A percentile compares a stretch with the other conserved stretches of the same genome.
These are phyloP conservation scores for Takifugu flavidus DNA, from an alignment of 2,113 vertebrate species.

Conservation along the genomic window DNA sequence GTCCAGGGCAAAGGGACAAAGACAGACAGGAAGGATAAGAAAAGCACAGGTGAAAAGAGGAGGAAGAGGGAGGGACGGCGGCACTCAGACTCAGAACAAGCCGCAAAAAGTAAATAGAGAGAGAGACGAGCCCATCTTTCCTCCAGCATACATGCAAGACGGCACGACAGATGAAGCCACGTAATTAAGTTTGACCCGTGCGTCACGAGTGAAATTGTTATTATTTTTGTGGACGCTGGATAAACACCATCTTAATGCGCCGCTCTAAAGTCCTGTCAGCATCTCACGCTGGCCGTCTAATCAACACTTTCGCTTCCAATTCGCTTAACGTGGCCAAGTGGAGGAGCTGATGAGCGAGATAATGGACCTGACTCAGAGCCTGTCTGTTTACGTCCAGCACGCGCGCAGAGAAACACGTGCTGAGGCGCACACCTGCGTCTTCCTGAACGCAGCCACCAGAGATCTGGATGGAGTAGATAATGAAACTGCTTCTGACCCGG, in stretches of 20 bases:
- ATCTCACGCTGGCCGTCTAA: constrained; percentile 46
- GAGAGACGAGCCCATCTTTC: background rate
- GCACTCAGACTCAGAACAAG: constrained; percentile 5
- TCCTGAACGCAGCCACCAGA: constrained; percentile 26
- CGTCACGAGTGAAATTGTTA: constrained; percentile 35
- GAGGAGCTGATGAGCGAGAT: constrained; percentile 59
- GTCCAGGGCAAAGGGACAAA: constrained; percentile 14
- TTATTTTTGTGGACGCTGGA: constrained; percentile 38
- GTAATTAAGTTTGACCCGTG: constrained; percentile 35
- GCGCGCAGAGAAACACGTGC: constrained; percentile 12
- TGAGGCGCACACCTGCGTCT: constrained; percentile 21
- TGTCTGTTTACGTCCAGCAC: constrained; percentile 31
- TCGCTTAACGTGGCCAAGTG: constrained; percentile 68
- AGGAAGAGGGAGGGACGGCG: constrained; percentile 37
- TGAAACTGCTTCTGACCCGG: constrained; percentile 81
- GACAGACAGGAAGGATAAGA: constrained; percentile 7
- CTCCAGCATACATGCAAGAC: background rate
- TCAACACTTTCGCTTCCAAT: constrained; percentile 62
- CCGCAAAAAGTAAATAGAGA: background rate
- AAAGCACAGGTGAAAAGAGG: constrained; percentile 41
- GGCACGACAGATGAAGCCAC: constrained; percentile 2
- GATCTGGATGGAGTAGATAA: constrained; percentile 73
- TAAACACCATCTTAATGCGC: constrained; percentile 34
- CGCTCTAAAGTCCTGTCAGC: constrained; percentile 57
- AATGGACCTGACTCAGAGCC: constrained; percentile 62